A percentile compares a stretch with the other conserved stretches of the same genome.
Conservation (phyloP, 2,113 vertebrate genomes). For the Dascyllus trimaculatus region DNA sequence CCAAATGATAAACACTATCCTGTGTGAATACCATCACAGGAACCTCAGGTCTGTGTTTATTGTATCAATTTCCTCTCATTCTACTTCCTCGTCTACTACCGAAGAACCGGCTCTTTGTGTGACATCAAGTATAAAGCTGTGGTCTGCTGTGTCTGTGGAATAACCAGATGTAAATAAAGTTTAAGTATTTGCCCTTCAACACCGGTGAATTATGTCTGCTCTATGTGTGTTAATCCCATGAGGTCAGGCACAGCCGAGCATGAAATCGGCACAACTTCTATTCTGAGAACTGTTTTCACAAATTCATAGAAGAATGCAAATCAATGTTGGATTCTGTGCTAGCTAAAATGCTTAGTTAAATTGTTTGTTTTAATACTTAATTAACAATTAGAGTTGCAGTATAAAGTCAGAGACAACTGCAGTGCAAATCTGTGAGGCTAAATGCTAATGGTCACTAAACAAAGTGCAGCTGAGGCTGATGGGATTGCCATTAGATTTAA, state of each 20-base stretch:
- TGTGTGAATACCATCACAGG: constrained; percentile 10
- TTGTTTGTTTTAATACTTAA: neutral
- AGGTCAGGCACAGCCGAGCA: neutral
- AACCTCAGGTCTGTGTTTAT: neutral
- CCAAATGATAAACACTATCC: constrained; percentile 37
- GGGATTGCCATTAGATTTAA: too few relatives aligned
- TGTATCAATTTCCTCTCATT: constrained; percentile 11
- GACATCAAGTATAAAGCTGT: neutral
- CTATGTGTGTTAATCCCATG: constrained; percentile 27
- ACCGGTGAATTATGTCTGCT: constrained; percentile 11
- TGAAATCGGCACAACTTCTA: constrained; percentile 9
- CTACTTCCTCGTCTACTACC: neutral
- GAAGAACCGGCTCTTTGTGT: neutral
- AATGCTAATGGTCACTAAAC: too few relatives aligned
- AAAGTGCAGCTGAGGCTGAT: too few relatives aligned
- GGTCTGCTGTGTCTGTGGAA: neutral
- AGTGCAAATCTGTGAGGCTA: too few relatives aligned
- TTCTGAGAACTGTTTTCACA: neutral
- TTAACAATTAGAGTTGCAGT: too few relatives aligned
- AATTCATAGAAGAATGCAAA: neutral
- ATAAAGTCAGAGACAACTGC: too few relatives aligned
- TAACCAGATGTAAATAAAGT: constrained; percentile 40
- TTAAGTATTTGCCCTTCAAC: neutral
- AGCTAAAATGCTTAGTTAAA: neutral
- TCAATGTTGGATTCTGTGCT: neutral